A percentile compares a stretch with the other conserved stretches of the same genome.
Evolutionary conservation across 2,113 vertebrate species (phyloP).

Genomic region (Vulpes vulpes): DNA sequence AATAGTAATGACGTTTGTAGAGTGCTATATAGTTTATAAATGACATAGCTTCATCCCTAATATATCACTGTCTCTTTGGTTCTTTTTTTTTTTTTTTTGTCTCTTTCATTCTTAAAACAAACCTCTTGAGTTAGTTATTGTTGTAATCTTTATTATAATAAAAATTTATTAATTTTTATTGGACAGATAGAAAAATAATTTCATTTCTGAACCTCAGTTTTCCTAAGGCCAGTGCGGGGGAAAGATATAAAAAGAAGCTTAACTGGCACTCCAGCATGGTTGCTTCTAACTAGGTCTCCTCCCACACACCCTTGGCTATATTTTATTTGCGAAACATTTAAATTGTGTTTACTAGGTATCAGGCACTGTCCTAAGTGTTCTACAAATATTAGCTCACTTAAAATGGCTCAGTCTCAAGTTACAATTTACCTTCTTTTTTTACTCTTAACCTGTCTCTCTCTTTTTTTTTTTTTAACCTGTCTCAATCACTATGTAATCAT

Average conservation of each 20-base stretch:
- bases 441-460: background rate
- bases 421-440: background rate
- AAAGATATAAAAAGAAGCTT: background rate
- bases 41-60: background rate
- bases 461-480: background rate
- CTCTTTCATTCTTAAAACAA: background rate
- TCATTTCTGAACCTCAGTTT: background rate
- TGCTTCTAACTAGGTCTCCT: background rate
- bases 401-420: background rate
- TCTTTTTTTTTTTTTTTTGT: background rate
- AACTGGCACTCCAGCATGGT: background rate
- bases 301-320: background rate
- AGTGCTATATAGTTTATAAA: background rate
- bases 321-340: background rate
- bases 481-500: background rate
- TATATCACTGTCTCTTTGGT: background rate
- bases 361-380: background rate
- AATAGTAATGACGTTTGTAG: background rate
- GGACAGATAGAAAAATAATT: conserved; percentile 2
- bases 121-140: background rate
- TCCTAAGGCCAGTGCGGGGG: background rate
- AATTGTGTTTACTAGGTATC: background rate
- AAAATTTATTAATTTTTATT: background rate
- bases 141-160: background rate
- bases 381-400: background rate